phyloP scores from a whole-genome alignment of 1,140 invertebrate genomes.

The Elymnias hypermnestra region DNA sequence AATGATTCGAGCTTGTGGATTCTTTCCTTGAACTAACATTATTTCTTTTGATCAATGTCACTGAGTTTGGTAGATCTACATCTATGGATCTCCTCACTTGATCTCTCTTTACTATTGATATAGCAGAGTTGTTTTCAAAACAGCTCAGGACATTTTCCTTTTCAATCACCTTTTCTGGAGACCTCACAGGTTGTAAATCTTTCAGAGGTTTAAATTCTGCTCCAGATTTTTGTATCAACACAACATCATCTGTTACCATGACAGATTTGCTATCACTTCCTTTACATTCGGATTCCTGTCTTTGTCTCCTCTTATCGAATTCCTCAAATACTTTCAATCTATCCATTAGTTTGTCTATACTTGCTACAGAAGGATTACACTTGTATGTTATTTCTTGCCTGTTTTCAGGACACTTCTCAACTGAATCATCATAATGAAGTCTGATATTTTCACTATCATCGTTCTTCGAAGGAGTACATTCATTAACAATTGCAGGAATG shows the following conservation, averaged over 20 bases:
- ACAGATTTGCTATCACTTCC: slow-evolving; percentile 50
- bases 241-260: slow-evolving; percentile 71
- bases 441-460: slow-evolving; percentile 67
- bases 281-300: slow-evolving; percentile 63
- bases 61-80: slow-evolving; percentile 66
- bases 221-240: slow-evolving; percentile 69
- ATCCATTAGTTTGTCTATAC: slow-evolving; percentile 72
- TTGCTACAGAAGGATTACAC: slow-evolving; percentile 42
- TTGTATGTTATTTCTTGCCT: slow-evolving; percentile 60
- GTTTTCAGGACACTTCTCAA: slow-evolving; percentile 52
- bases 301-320: slow-evolving; percentile 69
- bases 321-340: slow-evolving; percentile 73
- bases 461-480: slow-evolving; percentile 61
- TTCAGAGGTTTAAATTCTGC: slow-evolving; percentile 65
- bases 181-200: slow-evolving; percentile 60
- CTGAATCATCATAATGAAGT: slow-evolving; percentile 61
- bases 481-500: slow-evolving; percentile 48
- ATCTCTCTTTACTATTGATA: slow-evolving; percentile 72
- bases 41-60: slow-evolving; percentile 70
- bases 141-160: slow-evolving; percentile 71
- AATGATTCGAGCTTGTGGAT: slow-evolving; percentile 69
- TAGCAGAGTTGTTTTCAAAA: slow-evolving; percentile 73
- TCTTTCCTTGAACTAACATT: slow-evolving; percentile 65
- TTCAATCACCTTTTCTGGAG: slow-evolving; percentile 63
- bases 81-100: slow-evolving; percentile 67